Conservation (phyloP, 2,888 invertebrate genomes). For the Pemphredon lugubris region DNA sequence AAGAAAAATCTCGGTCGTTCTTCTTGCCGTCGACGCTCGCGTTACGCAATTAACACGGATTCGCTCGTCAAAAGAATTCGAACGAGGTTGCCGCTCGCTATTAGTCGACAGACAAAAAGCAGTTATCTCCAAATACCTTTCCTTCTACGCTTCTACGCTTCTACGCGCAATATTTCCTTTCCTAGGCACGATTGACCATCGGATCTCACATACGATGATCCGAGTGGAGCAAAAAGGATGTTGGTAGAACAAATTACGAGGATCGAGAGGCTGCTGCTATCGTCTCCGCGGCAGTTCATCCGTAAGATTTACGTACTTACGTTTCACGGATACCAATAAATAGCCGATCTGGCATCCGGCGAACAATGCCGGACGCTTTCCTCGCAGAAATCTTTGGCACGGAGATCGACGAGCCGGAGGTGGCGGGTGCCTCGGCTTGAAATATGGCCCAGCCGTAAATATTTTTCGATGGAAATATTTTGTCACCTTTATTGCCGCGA, state of each 20-base stretch:
- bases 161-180: conserved; percentile 1
- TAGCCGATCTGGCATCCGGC: conserved; percentile 39
- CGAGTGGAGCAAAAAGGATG: neutral
- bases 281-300: conserved; percentile 5
- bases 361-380: conserved; percentile 44
- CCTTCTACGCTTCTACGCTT: neutral
- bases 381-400: conserved; percentile 44
- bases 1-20: neutral
- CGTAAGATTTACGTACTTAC: conserved; percentile 55
- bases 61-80: neutral
- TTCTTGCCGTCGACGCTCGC: neutral
- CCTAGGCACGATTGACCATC: neutral
- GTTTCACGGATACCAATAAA: conserved; percentile 49
- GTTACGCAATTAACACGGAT: neutral
- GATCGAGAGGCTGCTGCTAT: conserved; percentile 9
- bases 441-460: conserved; percentile 74
- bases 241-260: conserved; percentile 29
- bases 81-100: neutral
- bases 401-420: neutral
- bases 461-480: conserved; percentile 77
- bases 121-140: neutral
- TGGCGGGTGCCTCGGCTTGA: conserved; percentile 38
- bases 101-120: neutral
- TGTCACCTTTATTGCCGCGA: conserved; percentile 77
- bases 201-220: neutral